Percentiles rank a stretch among this genome's conserved stretches.
phyloP scores from a whole-genome alignment of 2,113 vertebrate genomes.

The Chamaea fasciata region DNA sequence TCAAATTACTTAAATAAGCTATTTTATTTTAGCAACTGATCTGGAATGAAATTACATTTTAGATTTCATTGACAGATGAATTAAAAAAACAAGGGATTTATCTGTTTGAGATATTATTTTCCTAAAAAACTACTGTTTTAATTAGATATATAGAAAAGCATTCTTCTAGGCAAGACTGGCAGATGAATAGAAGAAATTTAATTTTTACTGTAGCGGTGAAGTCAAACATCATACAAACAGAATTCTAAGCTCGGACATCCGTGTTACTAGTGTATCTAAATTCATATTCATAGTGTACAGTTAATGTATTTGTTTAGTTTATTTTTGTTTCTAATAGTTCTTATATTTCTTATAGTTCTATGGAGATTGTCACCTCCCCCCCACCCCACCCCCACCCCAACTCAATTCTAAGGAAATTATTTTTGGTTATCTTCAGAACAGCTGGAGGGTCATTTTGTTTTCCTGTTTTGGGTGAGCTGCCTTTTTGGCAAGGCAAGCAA shows the following conservation, averaged over 20 bases:
- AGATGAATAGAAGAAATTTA: not conserved
- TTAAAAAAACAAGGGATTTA: not conserved
- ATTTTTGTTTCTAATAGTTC: not conserved
- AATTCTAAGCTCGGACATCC: not conserved
- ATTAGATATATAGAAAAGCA: not conserved
- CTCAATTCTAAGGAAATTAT: not conserved
- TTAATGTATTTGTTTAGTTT: not conserved
- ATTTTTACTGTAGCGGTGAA: not conserved
- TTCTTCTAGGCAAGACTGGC: not conserved
- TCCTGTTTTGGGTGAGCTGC: not conserved
- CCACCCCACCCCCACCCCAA: too few species aligned
- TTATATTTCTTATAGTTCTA: not conserved
- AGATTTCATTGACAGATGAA: not conserved
- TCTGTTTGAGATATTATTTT: not conserved
- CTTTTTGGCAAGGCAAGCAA: not conserved
- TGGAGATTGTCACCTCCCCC: fast-evolving
- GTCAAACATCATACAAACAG: not conserved
- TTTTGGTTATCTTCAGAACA: not conserved
- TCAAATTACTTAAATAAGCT: not conserved
- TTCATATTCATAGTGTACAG: not conserved
- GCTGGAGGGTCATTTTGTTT: not conserved
- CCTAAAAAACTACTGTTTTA: not conserved
- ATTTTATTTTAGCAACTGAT: not conserved
- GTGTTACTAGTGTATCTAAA: not conserved
- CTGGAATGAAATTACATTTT: not conserved